phyloP scores from a whole-genome alignment of 1,140 invertebrate species.

The Chrysomallon squamiferum region DNA sequence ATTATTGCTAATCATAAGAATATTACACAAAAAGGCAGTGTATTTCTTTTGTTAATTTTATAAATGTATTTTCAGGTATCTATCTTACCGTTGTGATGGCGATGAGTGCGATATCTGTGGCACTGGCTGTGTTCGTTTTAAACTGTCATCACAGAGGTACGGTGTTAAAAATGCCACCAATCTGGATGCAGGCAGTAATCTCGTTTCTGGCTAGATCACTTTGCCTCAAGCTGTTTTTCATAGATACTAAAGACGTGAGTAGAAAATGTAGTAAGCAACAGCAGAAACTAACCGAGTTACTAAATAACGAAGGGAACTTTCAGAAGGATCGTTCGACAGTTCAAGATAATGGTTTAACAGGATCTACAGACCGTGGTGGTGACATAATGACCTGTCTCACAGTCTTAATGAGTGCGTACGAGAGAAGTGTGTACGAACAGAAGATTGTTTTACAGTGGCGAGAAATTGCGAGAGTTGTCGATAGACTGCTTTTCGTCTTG shows the following conservation, averaged over 20 bases:
- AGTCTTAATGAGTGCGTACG: conserved; percentile 40
- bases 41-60: too few relatives aligned
- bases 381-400: conserved; percentile 47
- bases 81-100: conserved; percentile 63
- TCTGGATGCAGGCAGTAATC: conserved; percentile 32
- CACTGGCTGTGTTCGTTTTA: conserved; percentile 61
- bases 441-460: conserved; percentile 47
- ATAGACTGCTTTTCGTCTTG: conserved; percentile 45
- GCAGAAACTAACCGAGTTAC: not conserved
- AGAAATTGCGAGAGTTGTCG: conserved; percentile 49
- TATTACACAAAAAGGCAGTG: too few relatives aligned
- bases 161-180: conserved; percentile 40
- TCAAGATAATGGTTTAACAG: conserved; percentile 12
- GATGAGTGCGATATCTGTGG: conserved; percentile 61
- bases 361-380: not conserved
- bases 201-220: conserved; percentile 25
- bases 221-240: conserved; percentile 33
- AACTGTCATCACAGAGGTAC: conserved; percentile 59
- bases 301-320: not conserved
- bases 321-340: conserved; percentile 7
- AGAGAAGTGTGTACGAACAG: conserved; percentile 31
- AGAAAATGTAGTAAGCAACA: not conserved
- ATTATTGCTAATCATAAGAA: too few relatives aligned
- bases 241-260: not conserved
- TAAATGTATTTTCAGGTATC: conserved; percentile 53